Percentiles rank a stretch among this genome's conserved stretches.
phyloP scores from a whole-genome alignment of 2,797 vertebrate genomes.

The Eptatretus atami region DNA sequence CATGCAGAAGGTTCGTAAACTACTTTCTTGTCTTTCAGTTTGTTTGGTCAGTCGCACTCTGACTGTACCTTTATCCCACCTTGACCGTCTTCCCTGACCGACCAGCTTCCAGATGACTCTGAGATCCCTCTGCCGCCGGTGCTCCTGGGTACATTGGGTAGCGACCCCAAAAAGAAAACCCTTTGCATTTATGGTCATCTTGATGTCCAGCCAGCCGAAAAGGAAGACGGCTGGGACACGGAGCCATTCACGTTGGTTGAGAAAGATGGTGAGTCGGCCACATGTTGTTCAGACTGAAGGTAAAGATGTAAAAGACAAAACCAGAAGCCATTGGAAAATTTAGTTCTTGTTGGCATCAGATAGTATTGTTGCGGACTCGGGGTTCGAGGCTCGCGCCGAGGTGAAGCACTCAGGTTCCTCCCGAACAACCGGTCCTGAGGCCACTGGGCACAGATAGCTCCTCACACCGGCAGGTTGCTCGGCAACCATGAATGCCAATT shows the following conservation, averaged over 20 bases:
- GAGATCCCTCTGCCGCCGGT: slow-evolving; percentile 67
- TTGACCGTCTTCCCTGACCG: neutral
- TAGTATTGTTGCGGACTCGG: no score
- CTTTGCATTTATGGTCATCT: slow-evolving; percentile 79
- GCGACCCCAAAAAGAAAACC: slow-evolving; percentile 51
- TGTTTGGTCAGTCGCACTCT: neutral
- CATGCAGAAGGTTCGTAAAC: slow-evolving; percentile 28
- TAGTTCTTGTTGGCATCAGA: no score
- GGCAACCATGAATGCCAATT: no score
- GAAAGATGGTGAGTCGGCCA: slow-evolving; percentile 31
- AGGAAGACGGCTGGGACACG: slow-evolving; percentile 70
- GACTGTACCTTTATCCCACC: neutral
- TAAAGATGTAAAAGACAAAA: no score
- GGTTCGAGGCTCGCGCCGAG: no score
- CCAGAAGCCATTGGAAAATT: no score
- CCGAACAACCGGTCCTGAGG: no score
- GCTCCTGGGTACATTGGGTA: slow-evolving; percentile 40
- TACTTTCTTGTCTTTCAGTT: neutral
- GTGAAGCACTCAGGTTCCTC: no score
- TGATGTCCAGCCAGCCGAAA: slow-evolving; percentile 56
- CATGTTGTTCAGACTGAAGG: no score
- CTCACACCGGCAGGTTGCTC: no score
- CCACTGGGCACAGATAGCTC: no score
- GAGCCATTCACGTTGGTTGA: slow-evolving; percentile 69
- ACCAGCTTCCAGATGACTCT: slow-evolving; percentile 37